A percentile compares a stretch with the other conserved stretches of the same genome.
These are phyloP conservation scores for Acipenser oxyrinchus DNA, from an alignment of 2,797 vertebrate species.

Conservation along the genomic window DNA sequence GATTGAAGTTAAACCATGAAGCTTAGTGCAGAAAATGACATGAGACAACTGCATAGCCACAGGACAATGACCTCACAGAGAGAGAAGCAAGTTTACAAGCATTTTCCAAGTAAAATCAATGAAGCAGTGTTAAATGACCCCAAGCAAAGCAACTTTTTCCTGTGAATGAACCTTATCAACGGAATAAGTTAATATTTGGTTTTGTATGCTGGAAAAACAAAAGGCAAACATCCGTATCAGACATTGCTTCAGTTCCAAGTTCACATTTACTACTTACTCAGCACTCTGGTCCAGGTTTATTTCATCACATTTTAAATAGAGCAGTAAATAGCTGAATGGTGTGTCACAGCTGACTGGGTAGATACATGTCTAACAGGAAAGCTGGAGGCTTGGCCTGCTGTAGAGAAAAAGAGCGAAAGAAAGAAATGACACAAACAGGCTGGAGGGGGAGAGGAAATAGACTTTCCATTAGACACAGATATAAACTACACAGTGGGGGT, in stretches of 20 bases:
- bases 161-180: too few relatives aligned
- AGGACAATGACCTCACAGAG: too few relatives aligned
- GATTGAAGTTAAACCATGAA: too few relatives aligned
- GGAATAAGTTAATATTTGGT: too few relatives aligned
- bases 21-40: too few relatives aligned
- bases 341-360: conserved; percentile 66
- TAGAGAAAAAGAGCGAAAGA: neutral
- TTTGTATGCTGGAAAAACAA: too few relatives aligned
- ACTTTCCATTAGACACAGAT: conserved; percentile 36
- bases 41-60: too few relatives aligned
- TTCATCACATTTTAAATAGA: conserved; percentile 51
- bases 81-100: too few relatives aligned
- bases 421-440: conserved; percentile 10
- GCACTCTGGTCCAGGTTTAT: conserved; percentile 50
- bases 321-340: conserved; percentile 66
- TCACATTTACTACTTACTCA: conserved; percentile 61
- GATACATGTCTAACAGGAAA: conserved; percentile 61
- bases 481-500: conserved; percentile 10
- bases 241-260: conserved; percentile 32
- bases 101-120: too few relatives aligned
- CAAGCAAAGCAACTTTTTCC: too few relatives aligned
- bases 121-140: too few relatives aligned
- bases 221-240: conserved; percentile 38
- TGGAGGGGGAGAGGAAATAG: conserved; percentile 31
- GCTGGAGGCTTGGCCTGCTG: conserved; percentile 50